Evolutionary conservation across 1,140 invertebrate species (phyloP).

Genomic region (Ceratina australensis): DNA sequence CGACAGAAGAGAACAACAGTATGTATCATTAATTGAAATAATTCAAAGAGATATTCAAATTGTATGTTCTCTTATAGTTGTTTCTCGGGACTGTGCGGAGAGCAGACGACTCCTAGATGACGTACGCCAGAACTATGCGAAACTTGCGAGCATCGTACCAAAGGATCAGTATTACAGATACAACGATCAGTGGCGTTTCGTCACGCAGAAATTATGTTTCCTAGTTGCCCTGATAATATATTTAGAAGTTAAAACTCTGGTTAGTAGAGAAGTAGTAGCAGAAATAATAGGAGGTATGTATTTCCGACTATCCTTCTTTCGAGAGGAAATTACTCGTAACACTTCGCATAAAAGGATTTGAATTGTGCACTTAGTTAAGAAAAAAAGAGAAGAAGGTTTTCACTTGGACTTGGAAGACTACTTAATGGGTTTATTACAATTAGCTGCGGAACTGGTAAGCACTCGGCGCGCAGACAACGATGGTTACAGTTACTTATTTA

Average conservation of each 20-base stretch:
- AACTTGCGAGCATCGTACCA: conserved; percentile 82
- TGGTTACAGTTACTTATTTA: neutral
- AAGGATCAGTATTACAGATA: conserved; percentile 87
- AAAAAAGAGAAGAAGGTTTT: conserved; percentile 84
- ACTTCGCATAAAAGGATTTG: conserved; percentile 19
- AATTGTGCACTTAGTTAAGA: conserved; percentile 79
- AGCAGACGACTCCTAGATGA: conserved; percentile 81
- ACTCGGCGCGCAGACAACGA: neutral
- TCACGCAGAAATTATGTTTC: conserved; percentile 89
- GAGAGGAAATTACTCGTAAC: neutral
- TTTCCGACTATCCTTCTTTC: neutral
- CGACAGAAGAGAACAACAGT: conserved; percentile 80
- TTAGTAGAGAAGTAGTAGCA: conserved; percentile 87
- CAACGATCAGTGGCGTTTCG: conserved; percentile 92
- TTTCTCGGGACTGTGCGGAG: conserved; percentile 80
- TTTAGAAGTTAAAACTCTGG: conserved; percentile 87
- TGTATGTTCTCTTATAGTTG: conserved; percentile 73
- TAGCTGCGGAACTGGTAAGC: conserved; percentile 90
- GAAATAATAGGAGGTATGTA: conserved; percentile 86
- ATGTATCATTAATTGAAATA: conserved; percentile 34
- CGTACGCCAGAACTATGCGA: conserved; percentile 81
- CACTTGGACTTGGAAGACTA: conserved; percentile 96
- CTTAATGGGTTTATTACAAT: conserved; percentile 88
- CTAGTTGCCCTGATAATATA: conserved; percentile 89
- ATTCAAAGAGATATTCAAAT: neutral